Conservation (phyloP, 2,113 vertebrate genomes). For the Spilogale gracilis region DNA sequence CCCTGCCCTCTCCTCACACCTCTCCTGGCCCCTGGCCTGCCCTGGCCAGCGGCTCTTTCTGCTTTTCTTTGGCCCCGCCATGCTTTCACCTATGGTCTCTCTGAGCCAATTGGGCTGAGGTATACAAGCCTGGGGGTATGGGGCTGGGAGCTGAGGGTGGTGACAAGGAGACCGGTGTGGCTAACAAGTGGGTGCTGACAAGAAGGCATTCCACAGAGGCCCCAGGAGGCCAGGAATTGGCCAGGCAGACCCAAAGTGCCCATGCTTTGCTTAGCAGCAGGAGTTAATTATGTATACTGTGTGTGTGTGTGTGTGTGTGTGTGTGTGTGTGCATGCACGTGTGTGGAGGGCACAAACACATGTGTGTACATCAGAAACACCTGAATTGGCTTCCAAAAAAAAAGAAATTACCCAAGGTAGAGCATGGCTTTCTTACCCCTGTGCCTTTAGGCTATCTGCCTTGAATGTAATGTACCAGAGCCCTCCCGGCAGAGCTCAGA, state of each 20-base stretch:
- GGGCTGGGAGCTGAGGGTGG: neutral
- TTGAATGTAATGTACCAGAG: neutral
- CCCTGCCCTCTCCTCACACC: neutral
- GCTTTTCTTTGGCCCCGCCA: constrained; percentile 6
- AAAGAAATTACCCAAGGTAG: neutral
- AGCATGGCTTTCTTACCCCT: neutral
- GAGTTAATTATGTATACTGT: neutral
- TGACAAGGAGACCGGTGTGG: neutral
- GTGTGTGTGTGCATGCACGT: fast-evolving
- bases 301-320: neutral
- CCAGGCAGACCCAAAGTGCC: neutral
- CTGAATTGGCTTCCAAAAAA: neutral
- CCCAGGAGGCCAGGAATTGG: constrained; percentile 35
- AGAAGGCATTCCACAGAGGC: neutral
- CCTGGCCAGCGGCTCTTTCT: neutral
- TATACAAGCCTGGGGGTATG: neutral
- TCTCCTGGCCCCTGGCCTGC: neutral
- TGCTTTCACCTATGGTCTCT: neutral
- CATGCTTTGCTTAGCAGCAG: neutral
- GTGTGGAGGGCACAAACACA: fast-evolving
- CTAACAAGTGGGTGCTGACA: constrained; percentile 18
- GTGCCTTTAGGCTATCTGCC: neutral
- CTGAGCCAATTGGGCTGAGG: constrained; percentile 39
- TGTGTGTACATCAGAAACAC: neutral
- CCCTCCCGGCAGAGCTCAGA: neutral